Base-by-base conservation (phyloP, 2,113 vertebrate species). In the Meriones unguiculatus region DNA sequence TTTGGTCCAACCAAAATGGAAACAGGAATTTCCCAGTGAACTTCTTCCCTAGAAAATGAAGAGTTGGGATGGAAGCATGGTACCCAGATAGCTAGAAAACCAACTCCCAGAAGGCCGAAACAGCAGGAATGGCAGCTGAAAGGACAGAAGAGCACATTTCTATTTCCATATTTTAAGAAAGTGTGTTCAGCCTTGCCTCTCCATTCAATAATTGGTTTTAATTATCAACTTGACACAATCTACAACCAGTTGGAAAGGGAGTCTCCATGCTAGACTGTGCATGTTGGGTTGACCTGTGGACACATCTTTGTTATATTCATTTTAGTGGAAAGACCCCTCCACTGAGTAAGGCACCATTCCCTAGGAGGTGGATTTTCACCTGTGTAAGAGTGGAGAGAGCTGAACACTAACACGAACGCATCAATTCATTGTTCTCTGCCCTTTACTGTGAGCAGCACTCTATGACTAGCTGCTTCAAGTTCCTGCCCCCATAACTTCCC, bases 101-200 rank as follows among this genome's bases (percentile, higher is more conserved):
- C 41, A 75, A 84, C 73, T 78, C 72, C 25, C 50, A 25, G 54
- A 11, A 12, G 18, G 38, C n/a, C 5, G n/a, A 35, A 25, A 9
- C 1, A 0, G 14, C 7, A 11, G 69, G 8, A 38, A 22, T 25
- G 50, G 32, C 46, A 54, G 3, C 70, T 0, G 1, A 14, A 57
- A 30, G 12, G 15, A 32, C 13, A 52, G 17, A 64, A 72, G 35
- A 72, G 78, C 59, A 59, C 5, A 30, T 62, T 86, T 93, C 72
- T 77, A 10, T 8, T 18, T 54, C 54, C 22, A 5, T 7, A 17
- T 41, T 95, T 73, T n/a, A 91, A 15, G 12, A 90, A 86, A 89
- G 18, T 32, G 8, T 35, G 25, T 35, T 77, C 50, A 32, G 46
- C 25, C 32, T 87, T 6, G 14, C 18, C 65, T 86, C 81, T 75